Evolutionary conservation across 2,888 invertebrate genomes (phyloP).

Genomic region (Hanleya hanleyi): DNA sequence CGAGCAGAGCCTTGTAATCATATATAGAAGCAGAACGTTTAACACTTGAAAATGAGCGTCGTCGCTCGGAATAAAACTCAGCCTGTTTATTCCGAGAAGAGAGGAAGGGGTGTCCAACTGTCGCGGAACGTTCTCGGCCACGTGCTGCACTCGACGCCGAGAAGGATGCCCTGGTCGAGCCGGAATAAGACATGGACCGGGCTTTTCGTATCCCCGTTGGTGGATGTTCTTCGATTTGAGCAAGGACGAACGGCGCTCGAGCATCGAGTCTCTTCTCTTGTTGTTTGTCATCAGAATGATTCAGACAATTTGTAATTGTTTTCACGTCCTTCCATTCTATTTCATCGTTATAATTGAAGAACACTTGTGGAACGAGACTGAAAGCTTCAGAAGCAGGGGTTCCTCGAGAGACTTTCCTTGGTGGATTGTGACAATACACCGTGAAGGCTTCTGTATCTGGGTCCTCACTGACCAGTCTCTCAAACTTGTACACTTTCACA

Average conservation of each 20-base stretch:
- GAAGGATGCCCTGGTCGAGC: neutral
- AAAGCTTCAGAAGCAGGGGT: neutral
- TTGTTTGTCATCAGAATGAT: neutral
- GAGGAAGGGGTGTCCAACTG: neutral
- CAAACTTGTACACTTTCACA: neutral
- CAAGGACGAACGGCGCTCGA: neutral
- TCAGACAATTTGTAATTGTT: neutral
- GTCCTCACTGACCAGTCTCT: neutral
- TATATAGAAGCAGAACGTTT: too few species aligned
- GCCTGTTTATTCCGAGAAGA: neutral
- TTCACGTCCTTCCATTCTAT: neutral
- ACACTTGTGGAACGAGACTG: neutral
- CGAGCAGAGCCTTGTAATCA: too few species aligned
- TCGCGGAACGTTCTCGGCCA: neutral
- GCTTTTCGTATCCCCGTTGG: neutral
- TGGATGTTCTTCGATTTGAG: neutral
- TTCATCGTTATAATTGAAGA: neutral
- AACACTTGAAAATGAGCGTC: too few species aligned
- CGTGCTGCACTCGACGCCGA: neutral
- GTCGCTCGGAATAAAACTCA: too few species aligned
- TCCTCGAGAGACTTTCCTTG: neutral
- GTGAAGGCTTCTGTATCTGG: conserved; percentile 1
- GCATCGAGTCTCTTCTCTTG: neutral
- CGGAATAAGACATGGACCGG: neutral
- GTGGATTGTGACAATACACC: neutral